Base-by-base conservation (phyloP, 2,113 vertebrate species). In the Microtus montanus region DNA sequence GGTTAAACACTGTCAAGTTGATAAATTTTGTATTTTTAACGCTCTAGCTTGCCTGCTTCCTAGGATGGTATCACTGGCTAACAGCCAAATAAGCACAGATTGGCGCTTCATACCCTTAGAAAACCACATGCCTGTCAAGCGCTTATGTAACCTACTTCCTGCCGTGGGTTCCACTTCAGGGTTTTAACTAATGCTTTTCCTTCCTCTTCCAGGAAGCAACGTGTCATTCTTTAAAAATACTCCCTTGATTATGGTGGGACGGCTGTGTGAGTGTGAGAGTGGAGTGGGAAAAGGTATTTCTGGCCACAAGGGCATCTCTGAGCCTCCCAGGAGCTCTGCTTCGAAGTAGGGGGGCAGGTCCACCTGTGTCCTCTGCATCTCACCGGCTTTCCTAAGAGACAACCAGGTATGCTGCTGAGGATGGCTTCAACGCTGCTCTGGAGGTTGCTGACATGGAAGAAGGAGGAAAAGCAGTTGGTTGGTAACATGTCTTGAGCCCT, bases 21-120 rank as follows among this genome's bases (percentile, higher is more conserved):
- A 94, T 82, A 78, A 41, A 73, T 84, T 94, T 61, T 87, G 0
- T 89, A 94, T 94, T 95, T 95, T 95, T 96, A 94, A 64, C 47
- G 88, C 77, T 82, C 71, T 94, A 9, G 58, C 54, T 74, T 90
- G 77, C 66, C 68, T 86, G 41, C 33, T 95, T 83, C 87, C 90
- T 92, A 89, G 83, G 61, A 88, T 35, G 63, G 22, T 71, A 38
- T 14, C 49, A 0, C 35, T 92, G 86, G 73, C 68, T 92, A 71
- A 64, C 0, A 93, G 83, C 89, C 86, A 89, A 38, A 64, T 11
- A 83, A 86, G 17, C 4, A 15, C 35, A 87, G 74, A 61, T 7
- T 80, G 64, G 47, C 1, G 30, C 84, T 93, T 95, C 49, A 17
- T 64, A 44, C 28, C 49, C n/a, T 8, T 41, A 33, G 77, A 90